Percentiles rank a stretch among this genome's conserved stretches.
These are phyloP conservation scores for Meles meles DNA, from an alignment of 2,113 vertebrate species.

Conservation along the genomic window DNA sequence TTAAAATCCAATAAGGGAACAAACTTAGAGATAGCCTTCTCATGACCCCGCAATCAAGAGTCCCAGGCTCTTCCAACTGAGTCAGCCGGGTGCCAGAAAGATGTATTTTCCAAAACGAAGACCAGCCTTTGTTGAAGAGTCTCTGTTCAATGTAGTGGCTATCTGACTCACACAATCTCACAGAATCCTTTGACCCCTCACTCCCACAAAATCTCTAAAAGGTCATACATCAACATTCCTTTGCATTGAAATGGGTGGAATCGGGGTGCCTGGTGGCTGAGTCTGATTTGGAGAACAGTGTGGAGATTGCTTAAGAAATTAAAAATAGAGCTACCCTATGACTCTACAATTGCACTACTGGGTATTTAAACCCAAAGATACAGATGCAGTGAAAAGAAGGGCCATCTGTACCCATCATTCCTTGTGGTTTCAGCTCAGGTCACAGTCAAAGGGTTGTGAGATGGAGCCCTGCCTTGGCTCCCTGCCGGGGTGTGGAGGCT, in stretches of 20 bases:
- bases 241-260: not conserved
- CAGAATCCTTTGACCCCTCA: not conserved
- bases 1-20: conserved; percentile 48
- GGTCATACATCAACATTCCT: not conserved
- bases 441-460: not conserved
- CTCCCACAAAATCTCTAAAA: not conserved
- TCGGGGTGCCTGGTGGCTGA: not conserved
- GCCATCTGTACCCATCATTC: too few species aligned
- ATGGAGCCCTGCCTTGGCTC: not conserved
- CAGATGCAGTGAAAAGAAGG: too few species aligned
- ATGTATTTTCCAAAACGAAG: conserved; percentile 26
- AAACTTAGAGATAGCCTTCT: not conserved
- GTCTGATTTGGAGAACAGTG: too few species aligned
- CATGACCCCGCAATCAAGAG: not conserved
- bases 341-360: too few species aligned
- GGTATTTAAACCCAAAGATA: too few species aligned
- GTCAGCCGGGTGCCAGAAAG: not conserved
- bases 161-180: not conserved
- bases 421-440: not conserved
- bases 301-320: too few species aligned
- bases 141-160: not conserved
- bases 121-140: conserved; percentile 14
- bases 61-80: not conserved
- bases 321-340: too few species aligned
- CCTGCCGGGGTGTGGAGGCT: not conserved